Evolutionary conservation across 2,113 vertebrate genomes (phyloP).

Genomic region (Pteronura brasiliensis): DNA sequence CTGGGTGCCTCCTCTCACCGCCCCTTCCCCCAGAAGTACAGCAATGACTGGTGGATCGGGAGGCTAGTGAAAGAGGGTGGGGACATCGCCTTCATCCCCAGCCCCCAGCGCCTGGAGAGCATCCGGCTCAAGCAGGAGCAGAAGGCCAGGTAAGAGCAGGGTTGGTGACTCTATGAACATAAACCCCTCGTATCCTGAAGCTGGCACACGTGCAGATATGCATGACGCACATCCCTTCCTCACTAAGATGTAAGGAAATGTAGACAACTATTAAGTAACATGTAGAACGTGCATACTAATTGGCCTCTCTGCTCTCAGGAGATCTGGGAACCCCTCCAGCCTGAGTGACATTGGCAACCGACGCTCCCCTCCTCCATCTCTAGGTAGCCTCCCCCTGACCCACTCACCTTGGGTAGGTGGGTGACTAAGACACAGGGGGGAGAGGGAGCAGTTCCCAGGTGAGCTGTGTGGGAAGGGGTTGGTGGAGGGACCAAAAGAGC

Average conservation of each 20-base stretch:
- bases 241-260: not conserved
- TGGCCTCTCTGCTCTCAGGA: conserved; percentile 80
- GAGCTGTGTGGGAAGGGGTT: not conserved
- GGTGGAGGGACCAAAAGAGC: not conserved
- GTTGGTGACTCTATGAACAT: not conserved
- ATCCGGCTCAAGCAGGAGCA: conserved; percentile 97
- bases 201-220: not conserved
- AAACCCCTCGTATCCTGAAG: not conserved
- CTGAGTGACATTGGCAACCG: conserved; percentile 93
- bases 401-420: conserved; percentile 19
- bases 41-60: conserved; percentile 98
- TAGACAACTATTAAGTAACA: not conserved
- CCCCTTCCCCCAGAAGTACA: conserved; percentile 88
- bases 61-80: conserved; percentile 96
- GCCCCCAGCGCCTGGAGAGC: conserved; percentile 94
- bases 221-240: not conserved
- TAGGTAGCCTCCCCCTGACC: conserved; percentile 84
- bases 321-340: conserved; percentile 91
- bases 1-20: accelerated
- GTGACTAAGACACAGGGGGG: not conserved
- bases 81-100: conserved; percentile 96
- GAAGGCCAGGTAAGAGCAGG: conserved; percentile 89
- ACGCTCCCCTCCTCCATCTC: conserved; percentile 95
- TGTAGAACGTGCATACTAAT: not conserved
- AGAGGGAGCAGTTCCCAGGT: not conserved